Conservation (phyloP, 2,113 vertebrate genomes). For the Planiliza haematocheilus region DNA sequence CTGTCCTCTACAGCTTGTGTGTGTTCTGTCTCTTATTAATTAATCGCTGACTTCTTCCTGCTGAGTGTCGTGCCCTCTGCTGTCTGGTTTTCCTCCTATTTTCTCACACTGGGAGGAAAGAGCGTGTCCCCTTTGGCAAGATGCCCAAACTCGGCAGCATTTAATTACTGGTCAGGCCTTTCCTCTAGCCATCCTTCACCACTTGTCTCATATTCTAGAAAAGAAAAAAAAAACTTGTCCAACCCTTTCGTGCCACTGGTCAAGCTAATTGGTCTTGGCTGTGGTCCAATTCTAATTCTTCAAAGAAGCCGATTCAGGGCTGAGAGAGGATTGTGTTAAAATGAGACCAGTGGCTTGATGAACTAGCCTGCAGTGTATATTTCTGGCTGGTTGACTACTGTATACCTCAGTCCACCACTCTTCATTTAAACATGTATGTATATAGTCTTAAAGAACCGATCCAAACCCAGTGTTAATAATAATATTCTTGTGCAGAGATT, state of each 20-base stretch:
- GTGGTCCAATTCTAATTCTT: conserved; percentile 58
- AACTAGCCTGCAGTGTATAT: conserved; percentile 28
- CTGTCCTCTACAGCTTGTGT: neutral
- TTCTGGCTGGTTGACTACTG: conserved; percentile 26
- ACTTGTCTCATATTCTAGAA: conserved; percentile 36
- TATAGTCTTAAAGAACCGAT: neutral
- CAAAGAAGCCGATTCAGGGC: conserved; percentile 13
- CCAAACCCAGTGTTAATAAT: neutral
- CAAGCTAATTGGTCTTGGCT: conserved; percentile 69
- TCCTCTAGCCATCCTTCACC: conserved; percentile 44
- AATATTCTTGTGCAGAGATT: conserved; percentile 22
- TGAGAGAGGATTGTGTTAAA: conserved; percentile 25
- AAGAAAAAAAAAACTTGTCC: neutral
- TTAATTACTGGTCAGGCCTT: conserved; percentile 47
- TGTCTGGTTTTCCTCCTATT: conserved; percentile 3
- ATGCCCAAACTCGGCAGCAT: conserved; percentile 48
- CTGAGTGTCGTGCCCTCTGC: conserved; percentile 38
- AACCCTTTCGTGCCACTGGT: conserved; percentile 10
- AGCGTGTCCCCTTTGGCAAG: conserved; percentile 65
- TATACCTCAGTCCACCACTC: neutral
- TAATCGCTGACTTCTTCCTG: conserved; percentile 59
- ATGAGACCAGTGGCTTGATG: conserved; percentile 45
- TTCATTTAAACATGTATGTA: neutral
- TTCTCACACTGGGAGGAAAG: conserved; percentile 16
- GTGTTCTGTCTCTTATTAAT: conserved; percentile 21